phyloP scores from a whole-genome alignment of 2,888 invertebrate species.

The Ceriagrion tenellum region DNA sequence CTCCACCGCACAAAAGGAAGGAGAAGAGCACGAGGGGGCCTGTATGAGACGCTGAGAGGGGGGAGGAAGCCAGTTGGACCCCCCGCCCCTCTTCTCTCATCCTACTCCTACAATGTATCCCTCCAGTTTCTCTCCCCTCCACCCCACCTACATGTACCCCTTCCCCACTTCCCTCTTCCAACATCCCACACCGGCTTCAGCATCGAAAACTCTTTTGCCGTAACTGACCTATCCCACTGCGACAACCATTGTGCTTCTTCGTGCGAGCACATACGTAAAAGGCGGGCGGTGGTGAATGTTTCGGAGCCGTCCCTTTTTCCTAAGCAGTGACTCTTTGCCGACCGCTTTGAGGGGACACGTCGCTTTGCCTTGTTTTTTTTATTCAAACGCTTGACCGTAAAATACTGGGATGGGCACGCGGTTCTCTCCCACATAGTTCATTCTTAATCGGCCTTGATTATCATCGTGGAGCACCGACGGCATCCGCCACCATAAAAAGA shows the following conservation, averaged over 20 bases:
- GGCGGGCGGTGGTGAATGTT: neutral
- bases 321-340: too few species aligned
- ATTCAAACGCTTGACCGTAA: neutral
- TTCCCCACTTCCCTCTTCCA: neutral
- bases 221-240: neutral
- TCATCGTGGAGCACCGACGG: neutral
- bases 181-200: neutral
- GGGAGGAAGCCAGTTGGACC: neutral
- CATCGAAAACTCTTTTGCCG: constrained; percentile 20
- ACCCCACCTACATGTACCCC: neutral
- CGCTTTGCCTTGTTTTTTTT: neutral
- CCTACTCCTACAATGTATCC: neutral
- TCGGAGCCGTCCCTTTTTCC: neutral
- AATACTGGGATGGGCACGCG: neutral
- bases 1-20: constrained; percentile 9
- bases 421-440: neutral
- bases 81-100: neutral
- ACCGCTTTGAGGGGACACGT: neutral
- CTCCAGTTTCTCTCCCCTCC: neutral
- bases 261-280: neutral
- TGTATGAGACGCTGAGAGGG: neutral
- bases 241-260: neutral
- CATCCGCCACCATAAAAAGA: too few species aligned
- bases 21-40: neutral
- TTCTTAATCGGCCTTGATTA: neutral